Evolutionary conservation across 1,140 invertebrate genomes (phyloP), one percentile per base, ranked within the genome.

Genomic region (Nebria ingens): DNA sequence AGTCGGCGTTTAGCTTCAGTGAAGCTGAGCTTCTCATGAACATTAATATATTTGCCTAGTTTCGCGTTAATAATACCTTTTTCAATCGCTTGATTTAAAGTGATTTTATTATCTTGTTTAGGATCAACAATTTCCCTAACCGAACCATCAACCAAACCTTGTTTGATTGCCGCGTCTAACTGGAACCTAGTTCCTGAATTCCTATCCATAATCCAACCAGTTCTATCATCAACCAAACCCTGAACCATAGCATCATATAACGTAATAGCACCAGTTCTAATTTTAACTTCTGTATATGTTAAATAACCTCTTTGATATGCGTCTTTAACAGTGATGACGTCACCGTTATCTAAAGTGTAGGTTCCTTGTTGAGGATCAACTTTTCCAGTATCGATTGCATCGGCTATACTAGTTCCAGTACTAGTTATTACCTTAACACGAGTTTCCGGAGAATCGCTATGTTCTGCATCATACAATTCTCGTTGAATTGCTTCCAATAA

Each of bases 401-500:
- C 82, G 67, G 80, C 79, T 72, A 90, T 82, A 60, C 78, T 79
- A 61, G 73, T 74, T 58, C 79, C 72, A 59, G 70, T 67, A 61
- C 74, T 76, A 51, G 73, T 75, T 69, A 75, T 85, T 87, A 89
- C 86, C 86, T 88, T 88, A 55, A 86, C 81, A 71, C 85, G 76
- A 67, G 87, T 87, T 64, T 86, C 85, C 9, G 79, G 77, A 53
- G 80, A 76, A 62, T 82, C 74, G 53, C 83, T 83, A 64, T 84
- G 82, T 67, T 93, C 86, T 1, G 89, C 83, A 65, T 95, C 89
- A 66, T 84, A 87, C 15, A 97, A 76, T 68, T 94, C 90, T 63
- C 83, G 79, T 68, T 91, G 89, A 59, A 95, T 93, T 1, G 91
- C 89, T 77, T 95, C 89, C 54, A 94, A 66, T 49, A 95, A 74